Base-by-base conservation (phyloP, 2,888 invertebrate genomes). In the Fissipunctia ypsillon region DNA sequence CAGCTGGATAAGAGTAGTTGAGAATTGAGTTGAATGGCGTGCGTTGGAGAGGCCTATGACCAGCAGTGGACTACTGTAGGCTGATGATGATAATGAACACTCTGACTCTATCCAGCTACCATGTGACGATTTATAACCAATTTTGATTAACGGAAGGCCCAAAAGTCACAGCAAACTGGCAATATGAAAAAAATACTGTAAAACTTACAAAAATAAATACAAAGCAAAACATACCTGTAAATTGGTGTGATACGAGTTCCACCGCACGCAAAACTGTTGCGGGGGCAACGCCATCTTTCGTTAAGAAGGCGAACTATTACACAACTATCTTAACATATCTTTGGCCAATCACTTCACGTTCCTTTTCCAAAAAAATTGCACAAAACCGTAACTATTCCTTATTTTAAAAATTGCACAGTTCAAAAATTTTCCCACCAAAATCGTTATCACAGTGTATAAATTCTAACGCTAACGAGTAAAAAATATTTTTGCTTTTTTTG, bases 191-290 rank as follows among this genome's bases (percentile, higher is more conserved):
- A 61, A 41, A 41, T 25, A 60, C 3, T 25, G 16, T 60, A n/a
- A 25, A 43, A 12, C n/a, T 19, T 14, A 45, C 19, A 57, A 70
- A 60, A n/a, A 5, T 31, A 61, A n/a, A 10, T 25, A 56, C 1
- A 50, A 52, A n/a, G 3, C 0, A 16, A 12, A 54, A 65, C 67
- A 22, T 97, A 96, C 96, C 95, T 96, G 98, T 94, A 98, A 96
- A 91, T 98, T 98, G 56, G 97, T 97, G 90, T 98, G 98, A 92
- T 98, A 98, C 86, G 98, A 98, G 93, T 98, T 98, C 98, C 98
- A 98, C 89, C 98, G 96, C 65, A 98, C 97, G 90, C 98, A 98
- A 86, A 98, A 97, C 95, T 98, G 97, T 90, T 97, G 97, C 76
- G 97, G 97, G 4, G 96, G 94, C 48, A 95, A 72, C 91, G 96